These are phyloP conservation scores for Pangasius mekongensis DNA, from an alignment of 2,797 vertebrate species.

Conservation along the genomic window DNA sequence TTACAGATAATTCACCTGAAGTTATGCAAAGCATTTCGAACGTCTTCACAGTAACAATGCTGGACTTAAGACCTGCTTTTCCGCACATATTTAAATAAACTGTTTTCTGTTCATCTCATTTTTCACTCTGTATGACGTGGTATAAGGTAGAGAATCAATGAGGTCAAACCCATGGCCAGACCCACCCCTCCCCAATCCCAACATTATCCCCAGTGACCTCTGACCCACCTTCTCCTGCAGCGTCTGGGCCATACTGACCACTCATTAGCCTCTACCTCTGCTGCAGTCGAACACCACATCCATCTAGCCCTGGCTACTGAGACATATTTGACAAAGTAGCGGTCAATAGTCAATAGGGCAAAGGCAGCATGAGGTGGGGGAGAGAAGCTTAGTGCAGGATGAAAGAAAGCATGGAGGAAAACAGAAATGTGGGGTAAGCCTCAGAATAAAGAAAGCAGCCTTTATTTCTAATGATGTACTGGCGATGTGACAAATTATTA, in stretches of 20 bases:
- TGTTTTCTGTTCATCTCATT: neutral
- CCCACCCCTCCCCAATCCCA: slow-evolving; percentile 53
- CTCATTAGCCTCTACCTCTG: slow-evolving; percentile 38
- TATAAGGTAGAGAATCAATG: slow-evolving; percentile 65
- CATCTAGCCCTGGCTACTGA: slow-evolving; percentile 44
- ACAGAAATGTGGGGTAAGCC: neutral
- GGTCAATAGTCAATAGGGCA: slow-evolving; percentile 54
- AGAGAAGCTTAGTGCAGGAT: slow-evolving; percentile 9
- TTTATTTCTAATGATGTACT: neutral
- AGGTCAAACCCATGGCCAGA: slow-evolving; percentile 71
- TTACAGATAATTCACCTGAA: neutral
- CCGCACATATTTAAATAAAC: neutral
- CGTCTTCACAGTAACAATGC: neutral
- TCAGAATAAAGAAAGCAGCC: neutral
- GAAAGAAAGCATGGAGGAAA: slow-evolving; percentile 23
- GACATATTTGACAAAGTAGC: slow-evolving; percentile 53
- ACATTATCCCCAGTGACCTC: slow-evolving; percentile 45
- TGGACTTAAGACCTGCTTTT: neutral
- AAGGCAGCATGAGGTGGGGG: slow-evolving; percentile 28
- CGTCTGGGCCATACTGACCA: slow-evolving; percentile 43
- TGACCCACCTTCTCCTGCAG: slow-evolving; percentile 43
- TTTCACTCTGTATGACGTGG: slow-evolving; percentile 18
- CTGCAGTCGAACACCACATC: slow-evolving; percentile 30
- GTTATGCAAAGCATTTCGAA: neutral
- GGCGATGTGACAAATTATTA: neutral